Base-by-base conservation (phyloP, 2,888 invertebrate genomes). In the Hirtodrosophila cameraria region DNA sequence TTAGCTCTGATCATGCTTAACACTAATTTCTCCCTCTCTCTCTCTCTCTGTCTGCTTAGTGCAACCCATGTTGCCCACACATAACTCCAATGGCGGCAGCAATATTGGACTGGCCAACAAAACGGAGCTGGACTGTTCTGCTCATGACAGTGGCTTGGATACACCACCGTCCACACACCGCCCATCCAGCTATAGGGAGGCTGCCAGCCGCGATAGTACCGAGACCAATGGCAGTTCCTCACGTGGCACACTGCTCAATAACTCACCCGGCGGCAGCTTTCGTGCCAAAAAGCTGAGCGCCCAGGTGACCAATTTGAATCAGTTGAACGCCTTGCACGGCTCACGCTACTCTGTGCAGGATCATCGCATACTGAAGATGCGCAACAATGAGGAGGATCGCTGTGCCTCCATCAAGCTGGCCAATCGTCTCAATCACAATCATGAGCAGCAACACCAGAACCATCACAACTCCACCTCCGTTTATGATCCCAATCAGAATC, bases 41-140 rank as follows among this genome's bases (percentile, higher is more conserved):
- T 23, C 23, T n/a, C n/a, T 12, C 9, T 13, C 31, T 33, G 45
- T 16, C 11, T 11, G 1, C 90, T 1, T 87, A 93, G 93, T 93
- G 75, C 90, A 93, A 89, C 88, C 88, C 12, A 88, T 88, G 86
- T 55, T 88, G 39, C 89, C 89, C 50, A 82, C 76, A 11, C 81
- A 79, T 39, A 76, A 65, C 31, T 25, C 36, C 13, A 76, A 71
- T 25, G 62, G 64, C 6, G 75, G 70, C 43, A 78, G 75, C 38
- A 70, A 36, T 18, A 46, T 41, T 16, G 83, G 78, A 36, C 45
- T 80, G 64, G 73, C 81, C 12, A 65, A 52, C 38, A 86, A 81
- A 30, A 92, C 93, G 55, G 93, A 93, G 82, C 92, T 93, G 74
- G 93, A 93, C 81, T 92, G 93, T 52, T 91, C 91, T 89, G 92